A percentile compares a stretch with the other conserved stretches of the same genome.
Evolutionary conservation across 2,797 vertebrate genomes (phyloP).

Genomic region (Balearica regulorum): DNA sequence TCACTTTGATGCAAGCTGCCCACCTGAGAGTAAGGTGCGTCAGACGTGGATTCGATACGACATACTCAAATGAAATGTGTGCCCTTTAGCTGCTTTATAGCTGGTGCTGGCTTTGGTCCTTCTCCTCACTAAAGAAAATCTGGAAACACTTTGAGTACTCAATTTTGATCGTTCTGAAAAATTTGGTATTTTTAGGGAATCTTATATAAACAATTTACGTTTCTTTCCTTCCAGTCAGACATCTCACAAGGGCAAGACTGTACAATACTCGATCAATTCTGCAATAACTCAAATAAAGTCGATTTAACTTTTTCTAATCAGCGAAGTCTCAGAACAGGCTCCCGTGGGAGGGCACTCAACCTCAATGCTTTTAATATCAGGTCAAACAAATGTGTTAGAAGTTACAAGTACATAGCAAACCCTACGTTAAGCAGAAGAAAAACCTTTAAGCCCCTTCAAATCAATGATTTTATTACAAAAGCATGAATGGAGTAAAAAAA

Average conservation of each 20-base stretch:
- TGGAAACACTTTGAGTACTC: neutral
- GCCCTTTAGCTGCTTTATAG: neutral
- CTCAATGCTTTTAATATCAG: neutral
- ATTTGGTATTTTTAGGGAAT: neutral
- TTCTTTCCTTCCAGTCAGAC: neutral
- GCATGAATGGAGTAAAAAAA: neutral
- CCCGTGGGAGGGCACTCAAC: neutral
- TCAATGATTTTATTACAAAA: neutral
- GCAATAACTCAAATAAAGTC: neutral
- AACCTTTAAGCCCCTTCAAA: neutral
- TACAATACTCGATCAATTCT: neutral
- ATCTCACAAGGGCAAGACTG: neutral
- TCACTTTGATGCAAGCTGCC: neutral
- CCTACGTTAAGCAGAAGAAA: neutral
- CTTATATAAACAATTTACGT: neutral
- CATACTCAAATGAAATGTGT: neutral
- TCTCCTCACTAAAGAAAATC: neutral
- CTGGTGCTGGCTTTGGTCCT: neutral
- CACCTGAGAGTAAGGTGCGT: neutral
- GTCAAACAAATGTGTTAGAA: neutral
- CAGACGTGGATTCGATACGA: neutral
- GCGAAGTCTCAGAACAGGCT: neutral
- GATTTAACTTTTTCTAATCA: neutral
- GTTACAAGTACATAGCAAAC: neutral
- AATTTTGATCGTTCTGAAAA: neutral